phyloP scores from a whole-genome alignment of 2,113 vertebrate species.

The Datnioides undecimradiatus region DNA sequence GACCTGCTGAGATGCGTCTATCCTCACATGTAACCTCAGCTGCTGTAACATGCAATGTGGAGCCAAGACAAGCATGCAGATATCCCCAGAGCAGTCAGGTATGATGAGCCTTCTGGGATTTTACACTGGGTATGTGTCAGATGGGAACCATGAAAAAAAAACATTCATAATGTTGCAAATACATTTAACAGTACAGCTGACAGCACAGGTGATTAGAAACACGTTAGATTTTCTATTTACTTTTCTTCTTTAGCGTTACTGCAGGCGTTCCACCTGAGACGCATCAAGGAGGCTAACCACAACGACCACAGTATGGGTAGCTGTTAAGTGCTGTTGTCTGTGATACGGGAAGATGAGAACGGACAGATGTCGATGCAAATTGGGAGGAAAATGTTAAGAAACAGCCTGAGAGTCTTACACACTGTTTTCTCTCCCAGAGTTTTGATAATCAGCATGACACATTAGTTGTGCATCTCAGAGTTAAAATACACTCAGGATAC shows the following conservation, averaged over 20 bases:
- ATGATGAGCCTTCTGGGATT: conserved; percentile 26
- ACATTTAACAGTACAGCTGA: not conserved
- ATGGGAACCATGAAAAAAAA: conserved; percentile 32
- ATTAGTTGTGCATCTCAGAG: not conserved
- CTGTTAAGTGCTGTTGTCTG: not conserved
- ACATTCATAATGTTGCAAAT: not conserved
- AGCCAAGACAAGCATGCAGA: conserved; percentile 3
- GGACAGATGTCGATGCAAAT: not conserved
- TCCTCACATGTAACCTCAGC: not conserved
- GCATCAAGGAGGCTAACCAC: too few species aligned
- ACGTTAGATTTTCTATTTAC: too few species aligned
- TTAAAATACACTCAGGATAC: not conserved
- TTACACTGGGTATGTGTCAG: conserved; percentile 13
- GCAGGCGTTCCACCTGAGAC: too few species aligned
- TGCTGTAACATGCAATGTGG: not conserved
- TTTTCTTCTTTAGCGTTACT: too few species aligned
- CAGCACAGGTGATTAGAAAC: too few species aligned
- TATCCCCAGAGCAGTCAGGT: conserved; percentile 11
- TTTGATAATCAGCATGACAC: not conserved
- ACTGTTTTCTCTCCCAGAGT: not conserved
- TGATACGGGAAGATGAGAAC: not conserved
- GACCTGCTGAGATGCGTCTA: not conserved
- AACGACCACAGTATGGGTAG: too few species aligned
- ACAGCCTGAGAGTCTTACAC: not conserved
- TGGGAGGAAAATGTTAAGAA: not conserved